Conservation (phyloP, 2,797 vertebrate genomes). For the Salmo trutta region DNA sequence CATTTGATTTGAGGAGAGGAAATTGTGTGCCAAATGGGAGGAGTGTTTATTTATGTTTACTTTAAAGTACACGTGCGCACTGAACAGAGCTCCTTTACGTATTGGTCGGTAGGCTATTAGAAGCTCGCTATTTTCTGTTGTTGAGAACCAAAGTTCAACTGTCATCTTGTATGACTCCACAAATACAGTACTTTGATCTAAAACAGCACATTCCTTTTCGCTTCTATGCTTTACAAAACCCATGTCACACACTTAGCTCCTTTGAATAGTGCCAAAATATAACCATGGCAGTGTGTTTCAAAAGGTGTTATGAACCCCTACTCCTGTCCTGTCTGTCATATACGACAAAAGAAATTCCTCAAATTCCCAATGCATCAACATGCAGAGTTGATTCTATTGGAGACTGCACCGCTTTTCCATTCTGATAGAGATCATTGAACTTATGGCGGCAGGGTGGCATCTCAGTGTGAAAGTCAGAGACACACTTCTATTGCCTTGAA, state of each 20-base stretch:
- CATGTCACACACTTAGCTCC: not conserved
- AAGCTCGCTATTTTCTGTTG: too few relatives aligned
- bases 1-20: not conserved
- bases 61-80: not conserved
- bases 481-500: too few relatives aligned
- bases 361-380: not conserved
- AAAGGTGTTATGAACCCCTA: not conserved
- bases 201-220: not conserved
- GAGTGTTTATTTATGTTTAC: not conserved
- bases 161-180: too few relatives aligned
- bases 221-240: not conserved
- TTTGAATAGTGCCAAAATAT: not conserved
- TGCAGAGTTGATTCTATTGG: not conserved
- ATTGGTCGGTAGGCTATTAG: too few relatives aligned
- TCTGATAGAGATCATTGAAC: not conserved
- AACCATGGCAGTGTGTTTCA: slow-evolving; percentile 3
- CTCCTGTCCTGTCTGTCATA: not conserved
- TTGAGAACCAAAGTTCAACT: too few relatives aligned
- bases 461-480: too few relatives aligned
- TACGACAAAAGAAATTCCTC: slow-evolving; percentile 16
- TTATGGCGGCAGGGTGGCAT: not conserved
- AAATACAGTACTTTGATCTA: not conserved
- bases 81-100: not conserved
- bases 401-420: not conserved
- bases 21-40: not conserved